A percentile compares a stretch with the other conserved stretches of the same genome.
These are phyloP conservation scores for Eleutherodactylus coqui DNA, from an alignment of 2,797 vertebrate species.

Conservation along the genomic window DNA sequence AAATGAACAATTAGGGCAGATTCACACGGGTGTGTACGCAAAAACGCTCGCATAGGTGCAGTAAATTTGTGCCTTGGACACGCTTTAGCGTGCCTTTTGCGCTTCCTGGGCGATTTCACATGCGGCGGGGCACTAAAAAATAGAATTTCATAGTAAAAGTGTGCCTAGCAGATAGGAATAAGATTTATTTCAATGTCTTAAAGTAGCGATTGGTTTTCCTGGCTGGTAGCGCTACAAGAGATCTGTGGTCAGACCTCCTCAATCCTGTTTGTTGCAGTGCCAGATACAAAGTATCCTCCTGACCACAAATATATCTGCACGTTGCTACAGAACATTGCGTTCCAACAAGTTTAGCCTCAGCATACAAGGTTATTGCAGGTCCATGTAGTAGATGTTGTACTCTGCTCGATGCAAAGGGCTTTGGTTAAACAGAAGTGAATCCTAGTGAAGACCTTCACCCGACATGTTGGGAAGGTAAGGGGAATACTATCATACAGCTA, in stretches of 20 bases:
- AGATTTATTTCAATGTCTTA: not conserved
- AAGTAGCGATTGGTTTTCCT: conserved; percentile 11
- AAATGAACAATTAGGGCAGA: too few species aligned
- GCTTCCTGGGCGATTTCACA: too few species aligned
- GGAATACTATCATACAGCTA: not conserved
- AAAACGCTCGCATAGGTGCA: too few species aligned
- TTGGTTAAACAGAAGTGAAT: too few species aligned
- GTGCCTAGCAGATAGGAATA: not conserved
- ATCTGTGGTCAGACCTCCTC: conserved; percentile 41
- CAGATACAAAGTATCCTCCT: conserved; percentile 13
- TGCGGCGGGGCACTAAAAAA: too few species aligned
- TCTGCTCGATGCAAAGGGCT: not conserved
- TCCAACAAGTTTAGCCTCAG: not conserved
- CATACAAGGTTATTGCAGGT: not conserved
- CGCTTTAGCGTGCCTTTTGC: too few species aligned
- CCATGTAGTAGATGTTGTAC: not conserved
- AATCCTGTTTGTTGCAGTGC: conserved; percentile 25
- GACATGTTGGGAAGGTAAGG: too few species aligned
- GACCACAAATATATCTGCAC: conserved; percentile 13
- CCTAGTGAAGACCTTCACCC: too few species aligned
- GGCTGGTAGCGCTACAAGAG: not conserved
- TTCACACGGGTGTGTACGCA: too few species aligned
- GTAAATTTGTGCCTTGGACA: too few species aligned
- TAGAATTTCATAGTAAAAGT: too few species aligned
- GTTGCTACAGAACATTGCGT: not conserved